Conservation (phyloP, 2,888 invertebrate species). For the Diploptera punctata region DNA sequence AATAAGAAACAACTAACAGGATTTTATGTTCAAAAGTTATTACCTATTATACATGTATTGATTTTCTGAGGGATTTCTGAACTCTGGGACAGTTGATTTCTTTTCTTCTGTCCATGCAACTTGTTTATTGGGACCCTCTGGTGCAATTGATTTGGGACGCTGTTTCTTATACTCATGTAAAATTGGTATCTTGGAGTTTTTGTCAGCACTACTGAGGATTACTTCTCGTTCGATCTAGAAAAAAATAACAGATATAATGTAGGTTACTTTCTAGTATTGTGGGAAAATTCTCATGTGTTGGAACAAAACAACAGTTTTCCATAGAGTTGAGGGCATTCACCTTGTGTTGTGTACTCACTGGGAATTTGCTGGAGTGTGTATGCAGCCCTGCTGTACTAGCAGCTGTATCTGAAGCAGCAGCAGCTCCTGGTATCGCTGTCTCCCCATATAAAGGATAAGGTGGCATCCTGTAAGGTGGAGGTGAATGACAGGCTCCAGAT, state of each 20-base stretch:
- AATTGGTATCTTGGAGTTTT: slow-evolving; percentile 79
- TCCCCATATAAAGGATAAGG: slow-evolving; percentile 68
- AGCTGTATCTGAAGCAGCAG: slow-evolving; percentile 53
- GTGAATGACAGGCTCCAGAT: slow-evolving; percentile 46
- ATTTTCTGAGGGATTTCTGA: not conserved
- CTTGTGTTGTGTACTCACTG: slow-evolving; percentile 63
- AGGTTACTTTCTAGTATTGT: too few species aligned
- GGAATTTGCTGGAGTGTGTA: slow-evolving; percentile 81
- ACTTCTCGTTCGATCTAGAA: slow-evolving; percentile 80
- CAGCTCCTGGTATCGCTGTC: slow-evolving; percentile 59
- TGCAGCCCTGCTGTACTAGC: slow-evolving; percentile 57
- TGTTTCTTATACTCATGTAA: slow-evolving; percentile 74
- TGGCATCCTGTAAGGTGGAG: slow-evolving; percentile 72
- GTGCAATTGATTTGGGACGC: slow-evolving; percentile 70
- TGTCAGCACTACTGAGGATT: slow-evolving; percentile 74
- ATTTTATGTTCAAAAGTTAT: too few species aligned
- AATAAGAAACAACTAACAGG: too few species aligned
- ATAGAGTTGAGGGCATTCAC: too few species aligned
- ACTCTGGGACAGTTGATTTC: not conserved
- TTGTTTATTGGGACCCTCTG: slow-evolving; percentile 67
- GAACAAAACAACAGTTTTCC: too few species aligned
- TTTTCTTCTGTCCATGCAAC: slow-evolving; percentile 34
- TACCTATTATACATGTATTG: slow-evolving; percentile 24
- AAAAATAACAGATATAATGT: too few species aligned
- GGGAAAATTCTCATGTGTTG: too few species aligned